phyloP scores from a whole-genome alignment of 1,140 invertebrate genomes.

The Tetranychus cinnabarinus region DNA sequence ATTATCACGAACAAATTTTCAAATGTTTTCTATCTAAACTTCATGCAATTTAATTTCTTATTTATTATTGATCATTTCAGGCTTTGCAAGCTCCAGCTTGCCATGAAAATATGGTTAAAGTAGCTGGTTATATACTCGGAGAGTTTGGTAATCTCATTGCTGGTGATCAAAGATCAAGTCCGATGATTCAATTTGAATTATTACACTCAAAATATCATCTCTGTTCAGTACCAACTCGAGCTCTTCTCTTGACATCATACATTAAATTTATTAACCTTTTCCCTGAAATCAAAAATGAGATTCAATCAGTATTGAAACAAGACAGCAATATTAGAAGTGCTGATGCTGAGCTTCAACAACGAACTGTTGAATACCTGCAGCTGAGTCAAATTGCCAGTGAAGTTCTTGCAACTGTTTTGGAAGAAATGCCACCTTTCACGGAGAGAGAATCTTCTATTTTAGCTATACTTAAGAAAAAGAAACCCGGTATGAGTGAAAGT shows the following conservation, averaged over 20 bases:
- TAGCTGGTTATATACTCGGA: slow-evolving; percentile 95
- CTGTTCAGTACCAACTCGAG: slow-evolving; percentile 85
- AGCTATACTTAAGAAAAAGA: slow-evolving; percentile 88
- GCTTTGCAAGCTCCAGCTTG: slow-evolving; percentile 91
- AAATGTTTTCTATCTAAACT: slow-evolving; percentile 4
- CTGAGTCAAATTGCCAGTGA: slow-evolving; percentile 85
- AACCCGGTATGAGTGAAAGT: slow-evolving; percentile 33
- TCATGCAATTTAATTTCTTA: too few relatives aligned
- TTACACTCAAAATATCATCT: slow-evolving; percentile 97
- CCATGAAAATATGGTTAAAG: slow-evolving; percentile 99
- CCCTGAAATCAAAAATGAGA: slow-evolving; percentile 86
- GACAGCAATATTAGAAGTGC: slow-evolving; percentile 89
- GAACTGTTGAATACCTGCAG: slow-evolving; percentile 92
- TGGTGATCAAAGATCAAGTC: slow-evolving; percentile 82
- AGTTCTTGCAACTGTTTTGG: slow-evolving; percentile 89
- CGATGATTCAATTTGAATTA: slow-evolving; percentile 81
- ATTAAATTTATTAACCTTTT: slow-evolving; percentile 99
- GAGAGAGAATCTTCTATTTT: slow-evolving; percentile 90
- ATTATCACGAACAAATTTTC: neutral
- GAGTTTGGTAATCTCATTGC: slow-evolving; percentile 99
- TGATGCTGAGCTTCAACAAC: slow-evolving; percentile 92
- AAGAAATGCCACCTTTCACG: slow-evolving; percentile 99
- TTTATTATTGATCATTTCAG: slow-evolving; percentile 10
- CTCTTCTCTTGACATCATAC: slow-evolving; percentile 86
- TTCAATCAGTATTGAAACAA: slow-evolving; percentile 79